These are phyloP conservation scores for Antrozous pallidus DNA, from an alignment of 2,797 vertebrate genomes.

Conservation along the genomic window DNA sequence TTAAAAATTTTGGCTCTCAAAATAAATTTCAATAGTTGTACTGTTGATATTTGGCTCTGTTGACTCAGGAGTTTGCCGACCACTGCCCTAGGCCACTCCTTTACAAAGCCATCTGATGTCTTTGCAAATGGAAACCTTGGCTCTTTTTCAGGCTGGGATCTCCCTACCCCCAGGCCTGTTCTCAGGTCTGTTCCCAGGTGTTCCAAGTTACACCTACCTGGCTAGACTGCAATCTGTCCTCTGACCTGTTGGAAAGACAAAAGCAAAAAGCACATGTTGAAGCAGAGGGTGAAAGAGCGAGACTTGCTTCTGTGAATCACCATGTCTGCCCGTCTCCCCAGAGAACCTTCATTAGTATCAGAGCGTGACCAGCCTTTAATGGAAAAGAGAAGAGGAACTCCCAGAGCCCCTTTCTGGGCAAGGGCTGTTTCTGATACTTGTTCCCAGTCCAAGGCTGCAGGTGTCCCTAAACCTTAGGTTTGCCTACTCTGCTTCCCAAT, in stretches of 20 bases:
- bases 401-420: background rate
- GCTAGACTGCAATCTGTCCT: conserved; percentile 94
- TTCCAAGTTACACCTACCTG: conserved; percentile 88
- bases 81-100: background rate
- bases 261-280: conserved; percentile 46
- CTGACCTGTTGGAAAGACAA: conserved; percentile 87
- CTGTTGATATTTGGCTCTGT: too few species aligned
- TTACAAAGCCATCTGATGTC: background rate
- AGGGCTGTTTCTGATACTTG: background rate
- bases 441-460: background rate
- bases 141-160: background rate
- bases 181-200: background rate
- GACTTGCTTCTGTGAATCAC: background rate
- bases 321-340: background rate
- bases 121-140: background rate
- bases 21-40: too few species aligned
- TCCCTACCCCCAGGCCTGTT: background rate
- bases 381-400: background rate
- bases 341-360: background rate
- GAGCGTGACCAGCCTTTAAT: background rate
- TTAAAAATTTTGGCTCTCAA: too few species aligned
- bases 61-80: too few species aligned
- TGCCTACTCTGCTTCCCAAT: background rate
- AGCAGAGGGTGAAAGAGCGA: background rate
- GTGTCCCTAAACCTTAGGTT: background rate